Evolutionary conservation across 1,140 invertebrate species (phyloP).

Genomic region (Tetranychus cinnabarinus): DNA sequence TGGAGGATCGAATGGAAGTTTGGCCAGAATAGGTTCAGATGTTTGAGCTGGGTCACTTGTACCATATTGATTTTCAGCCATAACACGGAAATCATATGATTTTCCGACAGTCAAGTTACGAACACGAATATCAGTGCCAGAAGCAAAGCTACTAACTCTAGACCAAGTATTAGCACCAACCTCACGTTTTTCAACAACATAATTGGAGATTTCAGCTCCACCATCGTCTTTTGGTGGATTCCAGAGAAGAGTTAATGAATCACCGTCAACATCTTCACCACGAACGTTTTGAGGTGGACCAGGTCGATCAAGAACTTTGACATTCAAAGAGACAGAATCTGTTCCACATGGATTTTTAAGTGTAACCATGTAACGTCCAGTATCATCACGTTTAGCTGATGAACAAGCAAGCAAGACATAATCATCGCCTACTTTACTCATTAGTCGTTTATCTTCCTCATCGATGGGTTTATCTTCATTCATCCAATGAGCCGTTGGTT

Average conservation of each 20-base stretch:
- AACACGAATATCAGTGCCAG: slow-evolving; percentile 58
- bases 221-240: slow-evolving; percentile 74
- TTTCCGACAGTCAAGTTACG: slow-evolving; percentile 69
- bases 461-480: slow-evolving; percentile 26
- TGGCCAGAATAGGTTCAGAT: slow-evolving; percentile 64
- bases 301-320: slow-evolving; percentile 68
- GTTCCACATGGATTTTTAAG: slow-evolving; percentile 71
- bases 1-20: slow-evolving; percentile 93
- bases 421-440: slow-evolving; percentile 43
- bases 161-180: slow-evolving; percentile 52
- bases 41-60: slow-evolving; percentile 72
- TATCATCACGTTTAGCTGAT: slow-evolving; percentile 58
- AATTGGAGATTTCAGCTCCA: slow-evolving; percentile 78
- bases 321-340: slow-evolving; percentile 65
- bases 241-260: slow-evolving; percentile 73
- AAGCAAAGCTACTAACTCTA: slow-evolving; percentile 70
- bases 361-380: slow-evolving; percentile 66
- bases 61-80: slow-evolving; percentile 91
- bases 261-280: slow-evolving; percentile 80
- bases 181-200: slow-evolving; percentile 86
- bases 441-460: slow-evolving; percentile 37
- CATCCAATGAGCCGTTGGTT: slow-evolving; percentile 70
- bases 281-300: slow-evolving; percentile 46
- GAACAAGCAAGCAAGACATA: slow-evolving; percentile 75
- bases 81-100: slow-evolving; percentile 89